phyloP scores from a whole-genome alignment of 2,888 invertebrate species.

The Nysson spinosus region DNA sequence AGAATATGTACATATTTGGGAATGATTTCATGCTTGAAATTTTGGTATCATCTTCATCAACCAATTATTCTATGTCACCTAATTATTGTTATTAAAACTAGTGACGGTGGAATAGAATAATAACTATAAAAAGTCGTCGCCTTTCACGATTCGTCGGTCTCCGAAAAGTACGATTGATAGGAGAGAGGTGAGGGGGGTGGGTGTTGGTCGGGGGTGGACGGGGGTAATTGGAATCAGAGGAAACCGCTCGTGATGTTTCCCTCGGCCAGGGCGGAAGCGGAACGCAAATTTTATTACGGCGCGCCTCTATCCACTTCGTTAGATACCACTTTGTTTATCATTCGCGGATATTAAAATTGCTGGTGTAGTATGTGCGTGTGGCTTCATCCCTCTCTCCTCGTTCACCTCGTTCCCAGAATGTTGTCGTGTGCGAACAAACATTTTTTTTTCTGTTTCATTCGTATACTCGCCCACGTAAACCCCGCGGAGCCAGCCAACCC shows the following conservation, averaged over 20 bases:
- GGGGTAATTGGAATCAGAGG: slow-evolving; percentile 67
- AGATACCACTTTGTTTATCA: slow-evolving; percentile 72
- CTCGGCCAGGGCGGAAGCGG: slow-evolving; percentile 50
- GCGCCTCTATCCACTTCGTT: slow-evolving; percentile 70
- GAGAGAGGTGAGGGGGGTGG: too few species aligned
- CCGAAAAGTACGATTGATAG: too few species aligned
- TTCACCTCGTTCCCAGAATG: neutral
- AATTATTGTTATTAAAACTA: too few species aligned
- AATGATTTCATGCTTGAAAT: too few species aligned
- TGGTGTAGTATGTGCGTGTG: slow-evolving; percentile 16
- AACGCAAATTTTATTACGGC: slow-evolving; percentile 68
- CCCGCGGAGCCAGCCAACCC: neutral
- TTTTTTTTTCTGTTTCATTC: too few species aligned
- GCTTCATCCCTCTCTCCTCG: neutral
- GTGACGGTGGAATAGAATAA: too few species aligned
- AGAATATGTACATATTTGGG: too few species aligned
- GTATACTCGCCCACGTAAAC: neutral
- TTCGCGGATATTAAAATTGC: slow-evolving; percentile 70
- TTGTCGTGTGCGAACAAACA: too few species aligned
- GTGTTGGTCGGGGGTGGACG: slow-evolving; percentile 12
- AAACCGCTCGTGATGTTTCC: slow-evolving; percentile 65
- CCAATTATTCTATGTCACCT: too few species aligned
- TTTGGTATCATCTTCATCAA: too few species aligned
- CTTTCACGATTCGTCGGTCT: too few species aligned
- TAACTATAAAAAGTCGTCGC: too few species aligned